A percentile compares a stretch with the other conserved stretches of the same genome.
phyloP scores from a whole-genome alignment of 2,797 vertebrate genomes.

The Sebastes melanostomus region DNA sequence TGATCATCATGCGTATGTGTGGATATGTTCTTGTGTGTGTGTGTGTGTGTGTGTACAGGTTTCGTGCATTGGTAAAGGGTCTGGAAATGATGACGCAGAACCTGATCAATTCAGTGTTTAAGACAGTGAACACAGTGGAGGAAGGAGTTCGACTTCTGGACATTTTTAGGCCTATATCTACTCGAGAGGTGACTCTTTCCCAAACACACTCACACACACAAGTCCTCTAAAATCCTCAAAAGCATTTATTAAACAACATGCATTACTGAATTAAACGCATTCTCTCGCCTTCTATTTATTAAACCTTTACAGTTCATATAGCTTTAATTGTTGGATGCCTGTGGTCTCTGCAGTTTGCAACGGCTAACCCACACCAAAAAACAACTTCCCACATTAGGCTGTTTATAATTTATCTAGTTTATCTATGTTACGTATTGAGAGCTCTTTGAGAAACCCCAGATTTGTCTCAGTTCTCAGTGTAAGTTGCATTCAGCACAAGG shows the following conservation, averaged over 20 bases:
- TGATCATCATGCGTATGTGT: not conserved
- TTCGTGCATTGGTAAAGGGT: slow-evolving; percentile 70
- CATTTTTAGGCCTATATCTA: slow-evolving; percentile 82
- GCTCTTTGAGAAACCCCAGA: not conserved
- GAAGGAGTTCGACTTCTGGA: slow-evolving; percentile 86
- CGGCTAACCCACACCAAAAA: not conserved
- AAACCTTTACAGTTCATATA: not conserved
- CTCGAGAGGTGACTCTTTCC: slow-evolving; percentile 80
- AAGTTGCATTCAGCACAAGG: not conserved
- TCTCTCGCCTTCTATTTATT: not conserved
- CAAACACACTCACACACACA: not conserved
- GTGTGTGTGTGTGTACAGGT: slow-evolving; percentile 71
- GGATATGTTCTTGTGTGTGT: not conserved
- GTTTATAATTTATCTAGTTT: not conserved
- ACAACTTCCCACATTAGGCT: not conserved
- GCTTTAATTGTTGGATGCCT: not conserved
- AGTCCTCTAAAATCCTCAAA: too few relatives aligned
- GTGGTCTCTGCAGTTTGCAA: not conserved
- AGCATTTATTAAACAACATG: not conserved
- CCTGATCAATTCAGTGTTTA: slow-evolving; percentile 84
- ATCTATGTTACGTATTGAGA: not conserved
- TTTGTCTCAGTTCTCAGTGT: not conserved
- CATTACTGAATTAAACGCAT: not conserved
- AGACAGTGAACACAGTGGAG: slow-evolving; percentile 79
- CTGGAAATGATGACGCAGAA: slow-evolving; percentile 82